Evolutionary conservation across 2,797 vertebrate species (phyloP).

Genomic region (Acanthiza pusilla): DNA sequence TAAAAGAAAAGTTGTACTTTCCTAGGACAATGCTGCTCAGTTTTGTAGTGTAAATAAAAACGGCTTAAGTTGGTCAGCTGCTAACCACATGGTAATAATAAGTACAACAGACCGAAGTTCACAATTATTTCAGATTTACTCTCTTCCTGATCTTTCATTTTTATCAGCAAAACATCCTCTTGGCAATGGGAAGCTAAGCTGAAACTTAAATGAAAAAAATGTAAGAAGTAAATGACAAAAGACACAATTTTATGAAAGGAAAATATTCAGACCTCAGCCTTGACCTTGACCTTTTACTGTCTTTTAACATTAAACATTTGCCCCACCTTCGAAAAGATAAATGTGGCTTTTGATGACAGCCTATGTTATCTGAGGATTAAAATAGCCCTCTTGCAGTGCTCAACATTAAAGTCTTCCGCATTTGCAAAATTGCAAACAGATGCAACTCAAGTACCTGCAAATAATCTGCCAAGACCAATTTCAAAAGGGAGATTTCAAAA

Average conservation of each 20-base stretch:
- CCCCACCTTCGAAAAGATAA: constrained; percentile 82
- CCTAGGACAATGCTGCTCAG: constrained; percentile 55
- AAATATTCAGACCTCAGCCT: constrained; percentile 74
- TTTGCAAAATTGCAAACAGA: constrained; percentile 99
- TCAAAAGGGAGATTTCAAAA: constrained; percentile 99
- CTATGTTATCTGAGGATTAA: constrained; percentile 92
- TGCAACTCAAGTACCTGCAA: constrained; percentile 99
- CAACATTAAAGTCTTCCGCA: constrained; percentile 98
- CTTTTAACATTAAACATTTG: constrained; percentile 80
- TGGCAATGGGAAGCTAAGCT: constrained; percentile 63
- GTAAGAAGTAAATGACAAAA: constrained; percentile 59
- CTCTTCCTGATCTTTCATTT: constrained; percentile 78
- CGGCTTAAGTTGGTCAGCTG: constrained; percentile 92
- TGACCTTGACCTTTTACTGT: constrained; percentile 80
- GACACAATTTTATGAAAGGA: constrained; percentile 62
- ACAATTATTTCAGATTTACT: constrained; percentile 88
- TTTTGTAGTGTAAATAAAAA: constrained; percentile 81
- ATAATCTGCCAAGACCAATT: constrained; percentile 99
- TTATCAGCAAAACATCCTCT: constrained; percentile 79
- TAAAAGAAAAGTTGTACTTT: constrained; percentile 56
- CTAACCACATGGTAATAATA: constrained; percentile 91
- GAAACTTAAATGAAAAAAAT: constrained; percentile 68
- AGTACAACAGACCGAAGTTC: constrained; percentile 81
- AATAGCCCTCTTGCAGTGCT: constrained; percentile 89
- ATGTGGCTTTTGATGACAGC: constrained; percentile 87